These are phyloP conservation scores for Sebastes baramenuke DNA, from an alignment of 2,797 vertebrate species.

Conservation along the genomic window DNA sequence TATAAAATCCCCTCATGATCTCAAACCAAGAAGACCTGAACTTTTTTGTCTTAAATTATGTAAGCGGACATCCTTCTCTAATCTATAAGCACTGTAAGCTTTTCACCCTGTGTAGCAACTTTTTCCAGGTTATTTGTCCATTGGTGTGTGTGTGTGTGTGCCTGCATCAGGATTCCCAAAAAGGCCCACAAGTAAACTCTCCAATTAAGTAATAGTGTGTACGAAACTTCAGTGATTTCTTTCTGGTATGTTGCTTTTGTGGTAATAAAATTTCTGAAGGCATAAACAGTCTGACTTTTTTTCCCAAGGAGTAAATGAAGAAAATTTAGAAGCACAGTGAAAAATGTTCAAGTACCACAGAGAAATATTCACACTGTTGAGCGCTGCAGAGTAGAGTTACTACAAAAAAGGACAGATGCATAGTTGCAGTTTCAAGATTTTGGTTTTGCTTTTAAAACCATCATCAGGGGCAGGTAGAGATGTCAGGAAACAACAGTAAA, in stretches of 20 bases:
- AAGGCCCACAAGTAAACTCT: not conserved
- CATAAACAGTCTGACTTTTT: not conserved
- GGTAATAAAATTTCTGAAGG: not conserved
- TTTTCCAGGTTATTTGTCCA: constrained; percentile 13
- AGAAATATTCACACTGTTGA: not conserved
- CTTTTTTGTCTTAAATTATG: constrained; percentile 23
- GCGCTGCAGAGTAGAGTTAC: not conserved
- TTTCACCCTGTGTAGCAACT: not conserved
- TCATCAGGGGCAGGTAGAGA: not conserved
- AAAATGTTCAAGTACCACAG: not conserved
- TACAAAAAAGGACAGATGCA: not conserved
- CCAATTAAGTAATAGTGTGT: not conserved
- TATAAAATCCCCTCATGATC: constrained; percentile 41
- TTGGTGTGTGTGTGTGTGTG: not conserved
- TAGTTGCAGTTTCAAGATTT: not conserved
- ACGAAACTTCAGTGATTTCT: not conserved
- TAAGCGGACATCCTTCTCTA: constrained; percentile 29
- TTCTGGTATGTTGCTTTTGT: not conserved
- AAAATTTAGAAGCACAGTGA: not conserved
- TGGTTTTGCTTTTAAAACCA: not conserved
- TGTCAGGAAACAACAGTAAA: not conserved
- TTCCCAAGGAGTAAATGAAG: not conserved
- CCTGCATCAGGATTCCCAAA: not conserved
- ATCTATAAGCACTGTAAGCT: constrained; percentile 39
- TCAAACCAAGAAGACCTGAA: constrained; percentile 40